These are phyloP conservation scores for Atlantisia rogersi DNA, from an alignment of 2,113 vertebrate species.

Conservation along the genomic window DNA sequence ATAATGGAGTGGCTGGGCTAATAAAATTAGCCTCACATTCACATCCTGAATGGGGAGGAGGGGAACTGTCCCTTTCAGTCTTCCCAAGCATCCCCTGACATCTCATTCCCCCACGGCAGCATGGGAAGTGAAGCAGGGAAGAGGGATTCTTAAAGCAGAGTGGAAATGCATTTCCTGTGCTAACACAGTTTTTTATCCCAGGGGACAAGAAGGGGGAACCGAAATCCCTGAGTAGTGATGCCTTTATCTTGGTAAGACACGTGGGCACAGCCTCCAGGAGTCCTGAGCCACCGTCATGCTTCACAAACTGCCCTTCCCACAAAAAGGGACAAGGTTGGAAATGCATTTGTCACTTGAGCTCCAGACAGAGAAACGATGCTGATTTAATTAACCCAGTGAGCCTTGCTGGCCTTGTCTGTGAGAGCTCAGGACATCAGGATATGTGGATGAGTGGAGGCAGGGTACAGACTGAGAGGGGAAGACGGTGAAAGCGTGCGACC, in stretches of 20 bases:
- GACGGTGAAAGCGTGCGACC: neutral
- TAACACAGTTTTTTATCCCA: neutral
- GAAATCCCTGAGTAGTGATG: neutral
- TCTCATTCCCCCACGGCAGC: neutral
- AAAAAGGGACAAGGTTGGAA: neutral
- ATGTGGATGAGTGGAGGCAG: neutral
- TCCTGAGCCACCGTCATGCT: neutral
- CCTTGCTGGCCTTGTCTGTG: neutral
- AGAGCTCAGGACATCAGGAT: neutral
- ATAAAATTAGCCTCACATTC: conserved; percentile 52
- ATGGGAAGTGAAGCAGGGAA: neutral
- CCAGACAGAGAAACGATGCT: neutral
- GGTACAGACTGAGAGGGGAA: neutral
- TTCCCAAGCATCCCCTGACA: neutral
- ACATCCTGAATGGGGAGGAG: neutral
- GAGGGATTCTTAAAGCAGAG: neutral
- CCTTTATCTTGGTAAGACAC: neutral
- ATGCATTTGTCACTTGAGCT: conserved; percentile 43
- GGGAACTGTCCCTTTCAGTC: conserved; percentile 14
- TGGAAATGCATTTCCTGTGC: neutral
- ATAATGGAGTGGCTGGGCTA: conserved; percentile 48
- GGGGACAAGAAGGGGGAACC: neutral
- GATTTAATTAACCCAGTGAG: conserved; percentile 53
- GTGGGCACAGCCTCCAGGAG: neutral
- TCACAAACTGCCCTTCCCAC: neutral